These are phyloP conservation scores for Polyommatus icarus DNA, from an alignment of 2,888 invertebrate species.

Conservation along the genomic window DNA sequence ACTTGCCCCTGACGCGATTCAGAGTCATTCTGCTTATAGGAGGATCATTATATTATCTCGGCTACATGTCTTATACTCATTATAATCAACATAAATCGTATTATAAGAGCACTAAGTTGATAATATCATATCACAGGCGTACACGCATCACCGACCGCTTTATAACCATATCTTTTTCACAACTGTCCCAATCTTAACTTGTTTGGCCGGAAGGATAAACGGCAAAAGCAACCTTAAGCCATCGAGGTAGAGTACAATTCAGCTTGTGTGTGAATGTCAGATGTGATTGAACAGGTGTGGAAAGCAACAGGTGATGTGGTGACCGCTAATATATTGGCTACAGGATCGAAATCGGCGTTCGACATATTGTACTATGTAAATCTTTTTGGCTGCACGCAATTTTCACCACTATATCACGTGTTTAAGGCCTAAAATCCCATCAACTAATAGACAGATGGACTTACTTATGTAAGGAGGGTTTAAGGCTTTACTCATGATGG, in stretches of 20 bases:
- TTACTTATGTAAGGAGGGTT: conserved; percentile 52
- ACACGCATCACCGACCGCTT: conserved; percentile 40
- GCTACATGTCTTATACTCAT: no score
- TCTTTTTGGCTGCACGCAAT: conserved; percentile 38
- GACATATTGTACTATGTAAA: conserved; percentile 64
- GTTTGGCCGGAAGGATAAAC: conserved; percentile 57
- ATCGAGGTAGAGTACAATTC: conserved; percentile 44
- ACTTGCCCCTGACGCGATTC: no score
- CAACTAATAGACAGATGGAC: conserved; percentile 52
- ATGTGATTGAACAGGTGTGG: conserved; percentile 79
- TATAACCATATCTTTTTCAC: conserved; percentile 46
- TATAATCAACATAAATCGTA: conserved; percentile 10
- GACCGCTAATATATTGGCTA: conserved; percentile 73
- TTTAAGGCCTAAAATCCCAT: conserved; percentile 45
- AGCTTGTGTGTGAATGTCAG: conserved; percentile 50
- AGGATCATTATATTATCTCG: no score
- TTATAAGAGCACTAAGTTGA: conserved; percentile 38
- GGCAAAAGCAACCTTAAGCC: conserved; percentile 45
- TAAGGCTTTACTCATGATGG: conserved; percentile 33
- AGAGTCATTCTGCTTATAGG: no score
- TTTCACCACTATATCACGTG: conserved; percentile 5
- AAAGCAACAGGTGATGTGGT: conserved; percentile 74
- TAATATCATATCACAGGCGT: conserved; percentile 41
- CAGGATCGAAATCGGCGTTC: conserved; percentile 67
- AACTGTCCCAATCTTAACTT: conserved; percentile 55